These are phyloP conservation scores for Thelaira solivaga DNA, from an alignment of 2,888 invertebrate species.

Conservation along the genomic window DNA sequence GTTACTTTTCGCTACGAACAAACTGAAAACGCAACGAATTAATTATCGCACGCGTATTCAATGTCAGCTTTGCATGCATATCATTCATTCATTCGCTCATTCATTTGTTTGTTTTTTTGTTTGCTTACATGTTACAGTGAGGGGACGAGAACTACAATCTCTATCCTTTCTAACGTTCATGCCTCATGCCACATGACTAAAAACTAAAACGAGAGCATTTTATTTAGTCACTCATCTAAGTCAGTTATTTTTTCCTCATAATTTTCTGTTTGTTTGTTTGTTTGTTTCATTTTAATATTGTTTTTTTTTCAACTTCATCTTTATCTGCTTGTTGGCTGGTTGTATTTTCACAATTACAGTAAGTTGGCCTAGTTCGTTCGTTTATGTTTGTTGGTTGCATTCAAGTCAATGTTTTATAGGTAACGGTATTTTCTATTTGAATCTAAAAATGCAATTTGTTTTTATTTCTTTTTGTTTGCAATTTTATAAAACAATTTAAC, in stretches of 20 bases:
- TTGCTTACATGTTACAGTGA: too few species aligned
- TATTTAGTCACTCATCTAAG: slow-evolving; percentile 30
- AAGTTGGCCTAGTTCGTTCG: slow-evolving; percentile 52
- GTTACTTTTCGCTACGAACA: slow-evolving; percentile 1
- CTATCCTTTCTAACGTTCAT: slow-evolving; percentile 15
- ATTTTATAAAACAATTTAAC: slow-evolving; percentile 46
- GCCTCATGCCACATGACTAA: slow-evolving; percentile 39
- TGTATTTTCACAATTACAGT: slow-evolving; percentile 26
- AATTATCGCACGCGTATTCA: slow-evolving; percentile 67
- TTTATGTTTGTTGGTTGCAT: not conserved
- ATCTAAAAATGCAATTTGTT: slow-evolving; percentile 35
- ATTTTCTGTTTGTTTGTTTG: slow-evolving; percentile 24
- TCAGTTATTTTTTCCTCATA: slow-evolving; percentile 21
- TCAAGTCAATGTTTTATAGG: slow-evolving; percentile 48
- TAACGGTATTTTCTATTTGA: slow-evolving; percentile 53
- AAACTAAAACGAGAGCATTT: slow-evolving; percentile 48
- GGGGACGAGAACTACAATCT: not conserved
- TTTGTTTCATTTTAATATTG: slow-evolving; percentile 51
- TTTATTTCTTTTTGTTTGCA: slow-evolving; percentile 8
- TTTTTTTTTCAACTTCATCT: slow-evolving; percentile 8
- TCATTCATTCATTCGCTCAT: too few species aligned
- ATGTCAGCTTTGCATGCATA: slow-evolving; percentile 68
- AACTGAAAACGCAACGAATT: slow-evolving; percentile 64
- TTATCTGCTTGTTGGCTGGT: not conserved
- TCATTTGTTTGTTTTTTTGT: too few species aligned